These are phyloP conservation scores for Cacatua alba DNA, from an alignment of 2,113 vertebrate species.

Conservation along the genomic window DNA sequence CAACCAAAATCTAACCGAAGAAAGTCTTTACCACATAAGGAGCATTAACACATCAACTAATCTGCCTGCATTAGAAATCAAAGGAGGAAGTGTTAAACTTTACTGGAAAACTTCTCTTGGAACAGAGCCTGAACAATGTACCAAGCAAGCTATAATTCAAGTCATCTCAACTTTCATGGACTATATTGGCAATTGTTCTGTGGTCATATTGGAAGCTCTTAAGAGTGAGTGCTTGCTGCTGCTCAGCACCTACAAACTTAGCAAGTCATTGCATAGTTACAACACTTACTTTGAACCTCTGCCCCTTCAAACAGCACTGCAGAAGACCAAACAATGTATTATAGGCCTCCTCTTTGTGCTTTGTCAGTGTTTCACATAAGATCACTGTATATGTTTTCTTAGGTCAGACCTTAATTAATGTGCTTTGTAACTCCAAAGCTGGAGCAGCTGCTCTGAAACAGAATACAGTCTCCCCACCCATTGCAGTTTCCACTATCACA, in stretches of 20 bases:
- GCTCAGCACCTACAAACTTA: not conserved
- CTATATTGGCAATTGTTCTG: not conserved
- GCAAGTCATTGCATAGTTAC: not conserved
- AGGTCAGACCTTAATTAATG: not conserved
- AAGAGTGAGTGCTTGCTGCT: not conserved
- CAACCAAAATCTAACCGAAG: not conserved
- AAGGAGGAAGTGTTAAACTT: not conserved
- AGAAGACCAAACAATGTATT: not conserved
- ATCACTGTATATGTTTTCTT: not conserved
- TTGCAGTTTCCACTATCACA: not conserved
- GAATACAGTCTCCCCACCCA: not conserved
- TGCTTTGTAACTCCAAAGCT: not conserved
- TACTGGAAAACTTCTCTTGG: not conserved
- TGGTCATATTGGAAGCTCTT: not conserved
- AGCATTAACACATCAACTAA: not conserved
- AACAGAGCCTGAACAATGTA: not conserved
- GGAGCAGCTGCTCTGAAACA: not conserved
- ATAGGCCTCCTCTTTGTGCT: not conserved
- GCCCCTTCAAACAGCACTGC: not conserved
- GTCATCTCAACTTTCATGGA: not conserved
- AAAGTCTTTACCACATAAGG: not conserved
- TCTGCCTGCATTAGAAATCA: not conserved
- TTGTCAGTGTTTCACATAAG: not conserved
- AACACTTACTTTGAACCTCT: not conserved
- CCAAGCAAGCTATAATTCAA: not conserved